Base-by-base conservation (phyloP, 23 tunicate genomes). In the Ascidia mentula region DNA sequence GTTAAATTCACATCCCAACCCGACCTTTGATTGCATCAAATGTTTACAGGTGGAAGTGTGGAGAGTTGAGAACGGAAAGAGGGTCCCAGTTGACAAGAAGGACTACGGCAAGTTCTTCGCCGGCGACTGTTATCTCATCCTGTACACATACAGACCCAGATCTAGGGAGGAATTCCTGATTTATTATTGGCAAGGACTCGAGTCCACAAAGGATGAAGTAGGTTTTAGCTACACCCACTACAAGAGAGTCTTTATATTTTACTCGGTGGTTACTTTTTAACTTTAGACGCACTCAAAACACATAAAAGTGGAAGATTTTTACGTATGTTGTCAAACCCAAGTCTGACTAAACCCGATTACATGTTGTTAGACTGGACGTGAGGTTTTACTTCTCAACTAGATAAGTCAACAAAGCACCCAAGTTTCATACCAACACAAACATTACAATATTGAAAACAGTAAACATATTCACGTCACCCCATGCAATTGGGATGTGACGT, bases 171-270 rank as follows among this genome's bases (percentile, higher is more conserved):
- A 85, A 69, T 85, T 82, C 40, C 89, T 89, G 59, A 95, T 95
- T 40, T 92, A 96, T 42, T 91, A 75, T 76, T 96, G 99, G 99
- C 97, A 87, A 40, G 99, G 99, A 28, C 53, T 45, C 32, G 46
- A 81, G 13, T 59, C 95, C 26, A 83, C 99, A 0, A 80, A 80
- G 18, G 99, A 96, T 36, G 99, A 96, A 81, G 98, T 92, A 24
- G 61, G 61, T 2, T 2, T 0, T 15, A 2, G 24, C 1, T 31
- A 74, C 22, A 26, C 28, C 34, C 30, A 28, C 65, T 53, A 5
- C 24, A 42, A 42, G 12, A 42, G 15, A 42, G 12, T 42, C 15
- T 9, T 9, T 15, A 42, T 42, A 42, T 42, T 45, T 45, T 15
- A 45, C n/a, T n/a, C n/a, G n/a, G n/a, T n/a, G n/a, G n/a, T n/a